Evolutionary conservation across 2,888 invertebrate genomes (phyloP), one percentile per base, ranked within the genome.

Genomic region (Leptinotarsa rubiginosa): DNA sequence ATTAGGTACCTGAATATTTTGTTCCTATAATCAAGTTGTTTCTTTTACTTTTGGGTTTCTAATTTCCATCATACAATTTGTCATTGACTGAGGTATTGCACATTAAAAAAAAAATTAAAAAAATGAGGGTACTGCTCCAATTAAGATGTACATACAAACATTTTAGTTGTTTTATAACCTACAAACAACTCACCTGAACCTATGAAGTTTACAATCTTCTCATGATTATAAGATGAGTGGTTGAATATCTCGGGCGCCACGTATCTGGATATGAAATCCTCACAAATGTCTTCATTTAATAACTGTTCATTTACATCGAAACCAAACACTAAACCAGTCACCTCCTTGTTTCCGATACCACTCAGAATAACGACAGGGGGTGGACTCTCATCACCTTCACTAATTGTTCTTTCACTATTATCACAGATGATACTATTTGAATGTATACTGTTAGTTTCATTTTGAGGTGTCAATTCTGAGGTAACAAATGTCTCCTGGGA

Each of bases 241-340:
- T 73, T 86, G 82, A 78, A 86, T 81, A 78, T 85, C 64, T 87
- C 86, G 4, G 89, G 89, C 16, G 88, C 87, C 62, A 88, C 85
- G 78, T 86, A 90, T 69, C 89, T 83, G 65, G 88, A 85, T 13
- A 88, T 85, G 79, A 90, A 89, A 77, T 88, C 87, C 78, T 89
- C 88, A 77, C 88, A 88, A 22, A 83, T 78, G 74, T 86, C 86
- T 67, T 86, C 86, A n/a, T 89, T 89, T 82, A 94, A 88, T 83
- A 94, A 89, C 86, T 93, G 92, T 87, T 94, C 93, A 88, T 94
- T 94, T 75, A 94, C 89, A 85, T 93, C 94, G 87, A 94, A 94
- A 16, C 95, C 95, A 87, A 96, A 96, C 52, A 94, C 95, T 74
- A 95, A 91, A 83, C 92, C 93, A 10, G 83, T 79, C 87, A 93